Conservation (phyloP, 2,113 vertebrate species). For the Bettongia penicillata region DNA sequence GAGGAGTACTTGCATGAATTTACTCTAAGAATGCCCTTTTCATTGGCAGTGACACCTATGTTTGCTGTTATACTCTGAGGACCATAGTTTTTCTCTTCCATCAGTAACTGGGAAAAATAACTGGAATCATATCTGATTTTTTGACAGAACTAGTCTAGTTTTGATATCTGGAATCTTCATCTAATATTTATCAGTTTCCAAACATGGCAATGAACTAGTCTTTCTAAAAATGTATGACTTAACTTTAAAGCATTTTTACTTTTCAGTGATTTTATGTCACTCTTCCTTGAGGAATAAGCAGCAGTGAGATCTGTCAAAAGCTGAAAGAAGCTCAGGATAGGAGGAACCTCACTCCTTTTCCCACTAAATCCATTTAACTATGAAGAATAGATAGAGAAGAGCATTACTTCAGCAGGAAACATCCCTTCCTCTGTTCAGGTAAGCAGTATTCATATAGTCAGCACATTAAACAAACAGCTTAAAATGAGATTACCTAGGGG, state of each 20-base stretch:
- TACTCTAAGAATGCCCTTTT: neutral
- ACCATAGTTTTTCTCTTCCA: neutral
- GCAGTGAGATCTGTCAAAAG: neutral
- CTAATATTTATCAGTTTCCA: neutral
- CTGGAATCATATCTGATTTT: constrained; percentile 28
- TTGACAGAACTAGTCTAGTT: neutral
- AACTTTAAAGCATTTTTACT: neutral
- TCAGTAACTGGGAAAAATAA: neutral
- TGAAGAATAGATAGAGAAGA: neutral
- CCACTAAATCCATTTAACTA: neutral
- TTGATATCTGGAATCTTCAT: neutral
- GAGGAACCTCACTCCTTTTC: neutral
- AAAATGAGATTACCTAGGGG: neutral
- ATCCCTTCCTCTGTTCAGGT: neutral
- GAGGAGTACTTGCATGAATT: neutral
- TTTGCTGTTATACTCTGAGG: neutral
- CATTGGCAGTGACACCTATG: constrained; percentile 14
- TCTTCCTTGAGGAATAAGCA: constrained; percentile 4
- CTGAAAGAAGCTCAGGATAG: neutral
- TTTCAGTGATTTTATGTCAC: neutral
- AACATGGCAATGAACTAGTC: neutral
- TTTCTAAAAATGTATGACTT: neutral
- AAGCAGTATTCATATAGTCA: neutral
- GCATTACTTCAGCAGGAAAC: neutral
- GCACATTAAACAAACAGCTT: neutral